A percentile compares a stretch with the other conserved stretches of the same genome.
phyloP scores from a whole-genome alignment of 2,888 invertebrate species.

The Uropetala carovei region DNA sequence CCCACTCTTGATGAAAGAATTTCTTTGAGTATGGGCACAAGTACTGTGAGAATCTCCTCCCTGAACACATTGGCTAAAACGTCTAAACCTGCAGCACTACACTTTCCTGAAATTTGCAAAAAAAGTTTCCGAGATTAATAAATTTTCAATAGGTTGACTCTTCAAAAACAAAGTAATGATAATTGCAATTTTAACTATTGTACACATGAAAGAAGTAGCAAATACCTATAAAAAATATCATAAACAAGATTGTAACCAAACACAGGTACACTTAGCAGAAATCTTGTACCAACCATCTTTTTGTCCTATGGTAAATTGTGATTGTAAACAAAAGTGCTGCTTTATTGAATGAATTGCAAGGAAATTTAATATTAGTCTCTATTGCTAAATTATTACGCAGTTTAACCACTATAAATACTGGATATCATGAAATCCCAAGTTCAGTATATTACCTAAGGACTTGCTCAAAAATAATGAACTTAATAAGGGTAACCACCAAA shows the following conservation, averaged over 20 bases:
- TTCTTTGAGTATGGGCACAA: constrained; percentile 97
- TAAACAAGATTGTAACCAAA: too few relatives aligned
- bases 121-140: not conserved
- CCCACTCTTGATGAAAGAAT: constrained; percentile 97
- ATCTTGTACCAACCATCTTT: too few relatives aligned
- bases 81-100: constrained; percentile 98
- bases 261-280: not conserved
- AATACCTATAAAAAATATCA: not conserved
- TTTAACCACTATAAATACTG: too few relatives aligned
- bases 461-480: too few relatives aligned
- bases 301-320: too few relatives aligned
- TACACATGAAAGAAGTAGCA: not conserved
- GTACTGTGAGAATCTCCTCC: constrained; percentile 93
- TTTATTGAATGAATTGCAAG: too few relatives aligned
- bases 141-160: constrained; percentile 30
- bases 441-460: too few relatives aligned
- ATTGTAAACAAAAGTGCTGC: too few relatives aligned
- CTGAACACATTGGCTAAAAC: constrained; percentile 97
- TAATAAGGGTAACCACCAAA: too few relatives aligned
- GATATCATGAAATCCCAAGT: too few relatives aligned
- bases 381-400: too few relatives aligned
- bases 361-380: too few relatives aligned
- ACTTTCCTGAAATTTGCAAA: constrained; percentile 83
- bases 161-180: constrained; percentile 30
- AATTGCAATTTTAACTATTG: not conserved